Conservation (phyloP, 2,113 vertebrate species). For the Stigmatopora nigra region DNA sequence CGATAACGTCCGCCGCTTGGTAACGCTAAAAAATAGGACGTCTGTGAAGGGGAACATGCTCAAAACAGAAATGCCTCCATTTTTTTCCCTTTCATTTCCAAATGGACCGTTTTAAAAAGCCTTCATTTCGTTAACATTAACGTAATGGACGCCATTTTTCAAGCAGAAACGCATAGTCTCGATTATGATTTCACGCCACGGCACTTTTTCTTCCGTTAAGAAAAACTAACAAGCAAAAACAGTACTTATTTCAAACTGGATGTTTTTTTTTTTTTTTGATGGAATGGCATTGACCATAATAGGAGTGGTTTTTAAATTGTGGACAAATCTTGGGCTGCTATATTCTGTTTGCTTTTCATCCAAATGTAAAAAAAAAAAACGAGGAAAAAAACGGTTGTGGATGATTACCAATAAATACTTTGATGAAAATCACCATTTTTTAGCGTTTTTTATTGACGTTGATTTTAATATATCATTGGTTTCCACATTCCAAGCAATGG, state of each 20-base stretch:
- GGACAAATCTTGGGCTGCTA: background rate
- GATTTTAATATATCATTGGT: background rate
- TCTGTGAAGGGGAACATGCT: background rate
- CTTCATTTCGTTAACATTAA: background rate
- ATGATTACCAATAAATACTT: background rate
- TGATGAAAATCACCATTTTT: background rate
- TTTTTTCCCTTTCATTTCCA: background rate
- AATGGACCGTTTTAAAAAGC: background rate
- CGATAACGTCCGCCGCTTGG: background rate
- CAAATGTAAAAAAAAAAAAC: background rate
- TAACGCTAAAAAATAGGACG: background rate
- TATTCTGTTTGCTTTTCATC: background rate
- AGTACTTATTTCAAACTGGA: background rate
- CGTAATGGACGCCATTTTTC: background rate
- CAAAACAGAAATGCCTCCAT: background rate
- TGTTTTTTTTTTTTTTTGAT: background rate
- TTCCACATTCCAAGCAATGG: background rate
- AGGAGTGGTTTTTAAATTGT: background rate
- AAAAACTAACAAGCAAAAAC: background rate
- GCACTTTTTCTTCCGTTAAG: background rate
- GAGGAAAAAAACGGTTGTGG: background rate
- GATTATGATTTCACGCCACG: background rate
- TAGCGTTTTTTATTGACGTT: background rate
- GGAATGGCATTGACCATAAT: background rate
- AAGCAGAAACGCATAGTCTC: background rate